Percentiles rank a stretch among this genome's conserved stretches.
Evolutionary conservation across 2,888 invertebrate genomes (phyloP).

Genomic region (Griposia aprilina): DNA sequence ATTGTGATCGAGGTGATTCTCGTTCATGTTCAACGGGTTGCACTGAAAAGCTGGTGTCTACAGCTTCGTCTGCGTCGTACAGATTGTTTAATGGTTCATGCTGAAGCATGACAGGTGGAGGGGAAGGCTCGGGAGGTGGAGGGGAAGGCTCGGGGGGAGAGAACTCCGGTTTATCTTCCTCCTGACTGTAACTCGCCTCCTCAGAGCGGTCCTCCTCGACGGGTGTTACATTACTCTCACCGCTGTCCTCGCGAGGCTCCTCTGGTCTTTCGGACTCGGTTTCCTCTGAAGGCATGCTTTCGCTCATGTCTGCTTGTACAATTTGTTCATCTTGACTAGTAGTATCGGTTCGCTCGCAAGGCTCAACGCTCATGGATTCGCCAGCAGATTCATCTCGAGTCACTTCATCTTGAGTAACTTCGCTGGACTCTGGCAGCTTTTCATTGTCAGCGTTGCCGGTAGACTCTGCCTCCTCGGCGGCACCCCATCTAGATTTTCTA

Average conservation of each 20-base stretch:
- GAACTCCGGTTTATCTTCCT: conserved; percentile 28
- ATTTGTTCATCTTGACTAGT: conserved; percentile 64
- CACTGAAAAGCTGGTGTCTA: conserved; percentile 82
- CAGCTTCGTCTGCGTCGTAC: conserved; percentile 78
- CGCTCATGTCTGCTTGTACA: conserved; percentile 20
- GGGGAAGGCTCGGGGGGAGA: conserved; percentile 32
- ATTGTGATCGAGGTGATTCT: conserved; percentile 26
- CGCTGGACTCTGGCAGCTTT: conserved; percentile 35
- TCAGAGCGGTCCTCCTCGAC: conserved; percentile 33
- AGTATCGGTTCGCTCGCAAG: conserved; percentile 41
- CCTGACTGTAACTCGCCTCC: conserved; percentile 42
- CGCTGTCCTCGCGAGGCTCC: conserved; percentile 39
- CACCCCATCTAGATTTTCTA: conserved; percentile 87
- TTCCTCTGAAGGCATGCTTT: conserved; percentile 20
- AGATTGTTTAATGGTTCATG: conserved; percentile 63
- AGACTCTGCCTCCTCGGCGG: conserved; percentile 76
- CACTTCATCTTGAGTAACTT: conserved; percentile 10
- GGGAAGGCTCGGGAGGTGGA: conserved; percentile 21
- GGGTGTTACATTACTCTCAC: conserved; percentile 17
- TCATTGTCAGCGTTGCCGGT: conserved; percentile 28
- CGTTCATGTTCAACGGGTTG: conserved; percentile 30
- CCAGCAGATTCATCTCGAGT: conserved; percentile 30
- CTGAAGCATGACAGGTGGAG: conserved; percentile 23
- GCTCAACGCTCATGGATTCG: conserved; percentile 34
- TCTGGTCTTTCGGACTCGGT: conserved; percentile 20